These are phyloP conservation scores for Morone saxatilis DNA, from an alignment of 2,113 vertebrate species.

Conservation along the genomic window DNA sequence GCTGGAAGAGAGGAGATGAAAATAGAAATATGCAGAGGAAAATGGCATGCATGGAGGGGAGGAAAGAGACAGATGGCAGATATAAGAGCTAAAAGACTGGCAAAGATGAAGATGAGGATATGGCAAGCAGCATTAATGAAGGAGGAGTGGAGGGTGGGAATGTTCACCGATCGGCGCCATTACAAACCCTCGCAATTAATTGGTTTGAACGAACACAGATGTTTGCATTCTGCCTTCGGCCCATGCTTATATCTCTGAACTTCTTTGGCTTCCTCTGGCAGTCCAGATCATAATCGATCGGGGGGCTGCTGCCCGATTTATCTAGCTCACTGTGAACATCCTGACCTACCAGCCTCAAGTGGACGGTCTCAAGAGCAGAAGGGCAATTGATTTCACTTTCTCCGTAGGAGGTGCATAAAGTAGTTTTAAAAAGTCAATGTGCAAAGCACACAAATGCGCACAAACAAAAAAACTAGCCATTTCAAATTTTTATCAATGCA, in stretches of 20 bases:
- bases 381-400: slow-evolving; percentile 30
- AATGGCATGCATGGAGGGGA: slow-evolving; percentile 14
- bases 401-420: background rate
- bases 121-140: slow-evolving; percentile 45
- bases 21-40: slow-evolving; percentile 26
- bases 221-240: slow-evolving; percentile 62
- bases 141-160: slow-evolving; percentile 46
- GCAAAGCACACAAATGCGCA: background rate
- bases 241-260: slow-evolving; percentile 27
- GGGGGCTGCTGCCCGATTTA: slow-evolving; percentile 30
- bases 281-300: slow-evolving; percentile 53
- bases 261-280: slow-evolving; percentile 12
- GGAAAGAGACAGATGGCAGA: slow-evolving; percentile 42
- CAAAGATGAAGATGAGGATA: slow-evolving; percentile 36
- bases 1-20: slow-evolving; percentile 2
- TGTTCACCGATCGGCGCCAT: slow-evolving; percentile 14
- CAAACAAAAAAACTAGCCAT: background rate
- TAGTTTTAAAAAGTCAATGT: slow-evolving; percentile 20
- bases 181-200: slow-evolving; percentile 51
- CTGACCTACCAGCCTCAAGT: slow-evolving; percentile 29
- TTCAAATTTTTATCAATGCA: background rate
- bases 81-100: slow-evolving; percentile 32
- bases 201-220: slow-evolving; percentile 69
- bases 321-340: slow-evolving; percentile 35
- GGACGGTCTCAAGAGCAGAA: slow-evolving; percentile 26